These are phyloP conservation scores for Dunckerocampus dactyliophorus DNA, from an alignment of 2,113 vertebrate genomes.

Conservation along the genomic window DNA sequence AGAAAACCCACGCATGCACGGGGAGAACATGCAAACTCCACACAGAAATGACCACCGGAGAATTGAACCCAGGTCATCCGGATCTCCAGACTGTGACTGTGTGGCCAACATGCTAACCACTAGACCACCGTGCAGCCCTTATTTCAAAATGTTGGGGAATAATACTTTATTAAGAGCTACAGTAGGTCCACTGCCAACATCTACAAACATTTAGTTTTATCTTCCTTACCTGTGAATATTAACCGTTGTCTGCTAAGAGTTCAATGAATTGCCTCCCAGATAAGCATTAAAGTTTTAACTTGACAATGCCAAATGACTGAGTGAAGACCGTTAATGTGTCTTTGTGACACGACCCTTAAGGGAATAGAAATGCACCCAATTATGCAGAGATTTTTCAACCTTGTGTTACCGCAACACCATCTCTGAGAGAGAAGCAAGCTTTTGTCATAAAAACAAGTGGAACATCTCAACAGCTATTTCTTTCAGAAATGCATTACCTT, in stretches of 20 bases:
- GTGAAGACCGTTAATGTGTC: constrained; percentile 31
- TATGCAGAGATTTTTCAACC: constrained; percentile 38
- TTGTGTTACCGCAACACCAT: constrained; percentile 23
- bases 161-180: too few species aligned
- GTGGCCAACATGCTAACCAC: too few species aligned
- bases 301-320: constrained; percentile 16
- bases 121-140: too few species aligned
- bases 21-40: too few species aligned
- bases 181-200: too few species aligned
- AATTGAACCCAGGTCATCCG: too few species aligned
- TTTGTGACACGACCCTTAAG: constrained; percentile 18
- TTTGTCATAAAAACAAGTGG: constrained; percentile 53
- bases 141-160: too few species aligned
- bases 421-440: constrained; percentile 29
- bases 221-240: background rate
- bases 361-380: constrained; percentile 15
- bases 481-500: constrained; percentile 65
- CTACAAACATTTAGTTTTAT: background rate
- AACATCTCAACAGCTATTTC: constrained; percentile 65
- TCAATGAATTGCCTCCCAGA: background rate
- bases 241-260: background rate
- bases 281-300: constrained; percentile 23
- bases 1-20: too few species aligned
- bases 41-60: too few species aligned
- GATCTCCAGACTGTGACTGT: too few species aligned